Conservation (phyloP, 2,888 invertebrate species). For the Sylvicola fuscatus region DNA sequence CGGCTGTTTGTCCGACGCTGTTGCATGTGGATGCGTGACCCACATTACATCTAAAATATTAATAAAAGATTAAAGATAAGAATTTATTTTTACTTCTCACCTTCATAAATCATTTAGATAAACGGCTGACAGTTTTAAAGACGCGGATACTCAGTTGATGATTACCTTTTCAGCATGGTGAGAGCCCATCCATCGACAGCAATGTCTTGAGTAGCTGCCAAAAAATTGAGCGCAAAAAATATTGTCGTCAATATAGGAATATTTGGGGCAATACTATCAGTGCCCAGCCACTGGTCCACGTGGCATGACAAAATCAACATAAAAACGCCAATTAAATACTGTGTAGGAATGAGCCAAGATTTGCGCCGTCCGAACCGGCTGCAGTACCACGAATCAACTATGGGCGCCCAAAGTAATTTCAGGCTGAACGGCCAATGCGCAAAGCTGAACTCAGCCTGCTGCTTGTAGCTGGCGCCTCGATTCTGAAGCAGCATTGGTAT, state of each 20-base stretch:
- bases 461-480: constrained; percentile 77
- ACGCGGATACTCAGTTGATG: constrained; percentile 32
- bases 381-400: constrained; percentile 84
- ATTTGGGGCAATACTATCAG: constrained; percentile 34
- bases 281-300: constrained; percentile 59
- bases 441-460: constrained; percentile 90
- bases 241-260: constrained; percentile 59
- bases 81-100: too few relatives aligned
- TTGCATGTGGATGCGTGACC: constrained; percentile 98
- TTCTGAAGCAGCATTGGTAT: constrained; percentile 92
- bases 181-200: constrained; percentile 99
- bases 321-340: constrained; percentile 74
- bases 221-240: constrained; percentile 82
- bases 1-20: constrained; percentile 94
- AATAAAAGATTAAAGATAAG: too few relatives aligned
- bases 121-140: too few relatives aligned
- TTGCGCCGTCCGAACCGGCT: constrained; percentile 77
- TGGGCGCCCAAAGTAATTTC: constrained; percentile 94
- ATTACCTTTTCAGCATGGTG: constrained; percentile 75
- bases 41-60: constrained; percentile 66
- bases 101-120: too few relatives aligned
- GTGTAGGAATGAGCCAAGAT: constrained; percentile 86
- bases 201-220: constrained; percentile 98
- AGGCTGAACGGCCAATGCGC: constrained; percentile 83
- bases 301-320: constrained; percentile 71